A percentile compares a stretch with the other conserved stretches of the same genome.
Conservation (phyloP, 1,140 invertebrate genomes). For the Drosophila bipectinata region DNA sequence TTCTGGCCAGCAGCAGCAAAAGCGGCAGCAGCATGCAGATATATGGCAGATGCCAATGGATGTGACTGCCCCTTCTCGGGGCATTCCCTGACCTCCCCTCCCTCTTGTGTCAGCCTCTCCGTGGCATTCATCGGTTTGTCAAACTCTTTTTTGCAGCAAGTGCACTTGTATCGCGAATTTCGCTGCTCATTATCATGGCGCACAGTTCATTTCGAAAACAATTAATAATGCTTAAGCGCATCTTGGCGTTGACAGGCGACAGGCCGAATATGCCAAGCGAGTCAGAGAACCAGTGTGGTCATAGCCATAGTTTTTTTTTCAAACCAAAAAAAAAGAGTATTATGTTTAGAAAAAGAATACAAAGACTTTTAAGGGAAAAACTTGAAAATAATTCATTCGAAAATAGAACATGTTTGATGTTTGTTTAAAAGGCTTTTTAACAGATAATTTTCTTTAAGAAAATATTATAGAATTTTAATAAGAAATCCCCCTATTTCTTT, state of each 20-base stretch:
- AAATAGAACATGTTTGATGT: no score
- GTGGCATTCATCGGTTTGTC: slow-evolving; percentile 42
- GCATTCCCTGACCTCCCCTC: neutral
- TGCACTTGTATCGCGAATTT: slow-evolving; percentile 69
- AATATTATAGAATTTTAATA: no score
- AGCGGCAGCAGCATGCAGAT: slow-evolving; percentile 18
- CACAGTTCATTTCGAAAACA: slow-evolving; percentile 79
- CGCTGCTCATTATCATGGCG: slow-evolving; percentile 74
- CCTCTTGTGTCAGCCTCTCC: neutral
- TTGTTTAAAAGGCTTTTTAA: no score
- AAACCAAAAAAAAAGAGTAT: slow-evolving; percentile 1
- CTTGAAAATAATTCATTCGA: no score
- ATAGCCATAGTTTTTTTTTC: slow-evolving; percentile 9
- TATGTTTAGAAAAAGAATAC: neutral
- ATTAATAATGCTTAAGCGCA: slow-evolving; percentile 81
- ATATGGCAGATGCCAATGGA: slow-evolving; percentile 54
- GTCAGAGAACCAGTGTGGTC: slow-evolving; percentile 42
- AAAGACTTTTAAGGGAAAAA: neutral
- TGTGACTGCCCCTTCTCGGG: slow-evolving; percentile 35
- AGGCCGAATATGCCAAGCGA: slow-evolving; percentile 41
- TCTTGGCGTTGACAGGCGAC: slow-evolving; percentile 72
- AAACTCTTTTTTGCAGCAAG: slow-evolving; percentile 36
- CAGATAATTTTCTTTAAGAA: no score
- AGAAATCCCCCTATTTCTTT: neutral
- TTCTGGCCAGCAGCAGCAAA: slow-evolving; percentile 42